phyloP scores from a whole-genome alignment of 2,888 invertebrate species.

The Hypselothyrea guttata region DNA sequence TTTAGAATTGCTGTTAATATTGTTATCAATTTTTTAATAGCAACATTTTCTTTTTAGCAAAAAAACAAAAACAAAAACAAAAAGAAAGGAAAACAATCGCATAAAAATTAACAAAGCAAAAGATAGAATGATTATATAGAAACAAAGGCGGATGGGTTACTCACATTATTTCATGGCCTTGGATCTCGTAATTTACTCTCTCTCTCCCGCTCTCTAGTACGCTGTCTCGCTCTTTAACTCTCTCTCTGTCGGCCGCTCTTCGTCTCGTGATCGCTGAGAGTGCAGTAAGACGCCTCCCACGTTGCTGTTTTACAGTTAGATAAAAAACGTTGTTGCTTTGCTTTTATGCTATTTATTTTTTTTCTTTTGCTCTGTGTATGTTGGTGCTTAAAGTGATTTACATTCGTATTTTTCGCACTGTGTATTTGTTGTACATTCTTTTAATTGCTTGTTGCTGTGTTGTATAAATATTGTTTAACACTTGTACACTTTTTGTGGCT shows the following conservation, averaged over 20 bases:
- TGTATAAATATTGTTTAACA: slow-evolving; percentile 51
- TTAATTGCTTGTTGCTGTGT: slow-evolving; percentile 34
- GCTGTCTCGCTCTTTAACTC: slow-evolving; percentile 14
- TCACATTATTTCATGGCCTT: slow-evolving; percentile 56
- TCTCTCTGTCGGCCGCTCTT: slow-evolving; percentile 16
- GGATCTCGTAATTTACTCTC: slow-evolving; percentile 38
- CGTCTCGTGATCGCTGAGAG: no score
- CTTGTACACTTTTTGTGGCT: slow-evolving; percentile 58
- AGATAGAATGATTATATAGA: slow-evolving; percentile 12
- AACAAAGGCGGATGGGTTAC: slow-evolving; percentile 49
- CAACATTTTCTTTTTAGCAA: no score
- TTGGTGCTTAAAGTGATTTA: slow-evolving; percentile 30
- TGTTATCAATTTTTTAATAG: no score
- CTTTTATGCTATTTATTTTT: slow-evolving; percentile 23
- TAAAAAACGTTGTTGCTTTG: slow-evolving; percentile 43
- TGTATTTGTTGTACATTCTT: slow-evolving; percentile 42
- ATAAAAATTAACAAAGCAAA: slow-evolving; percentile 11
- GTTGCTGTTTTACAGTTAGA: slow-evolving; percentile 56
- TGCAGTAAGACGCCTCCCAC: slow-evolving; percentile 57
- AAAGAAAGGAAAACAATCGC: neutral
- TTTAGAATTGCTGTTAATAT: no score
- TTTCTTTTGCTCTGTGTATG: slow-evolving; percentile 21
- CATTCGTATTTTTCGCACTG: slow-evolving; percentile 53
- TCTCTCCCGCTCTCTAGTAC: slow-evolving; percentile 1
- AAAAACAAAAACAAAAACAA: no score